These are phyloP conservation scores for Papilio glaucus DNA, from an alignment of 1,140 invertebrate species.

Conservation along the genomic window DNA sequence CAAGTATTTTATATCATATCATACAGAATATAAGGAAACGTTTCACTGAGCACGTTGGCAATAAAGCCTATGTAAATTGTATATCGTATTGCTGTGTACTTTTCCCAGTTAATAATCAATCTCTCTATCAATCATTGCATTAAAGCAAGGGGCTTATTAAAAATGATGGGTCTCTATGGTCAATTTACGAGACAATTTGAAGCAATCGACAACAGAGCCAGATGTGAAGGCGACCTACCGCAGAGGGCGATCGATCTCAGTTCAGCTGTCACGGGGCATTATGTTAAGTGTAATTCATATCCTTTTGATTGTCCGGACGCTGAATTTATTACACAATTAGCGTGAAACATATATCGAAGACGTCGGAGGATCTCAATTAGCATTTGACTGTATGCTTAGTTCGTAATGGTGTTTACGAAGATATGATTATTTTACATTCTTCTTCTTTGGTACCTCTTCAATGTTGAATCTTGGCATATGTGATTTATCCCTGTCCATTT, in stretches of 20 bases:
- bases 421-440: not conserved
- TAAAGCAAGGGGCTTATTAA: slow-evolving; percentile 14
- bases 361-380: not conserved
- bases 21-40: too few relatives aligned
- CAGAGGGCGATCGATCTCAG: slow-evolving; percentile 15
- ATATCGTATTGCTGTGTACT: not conserved
- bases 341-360: not conserved
- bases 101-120: not conserved
- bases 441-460: too few relatives aligned
- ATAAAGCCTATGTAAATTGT: too few relatives aligned
- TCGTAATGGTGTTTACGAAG: not conserved
- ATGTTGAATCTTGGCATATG: too few relatives aligned
- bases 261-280: slow-evolving; percentile 21
- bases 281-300: slow-evolving; percentile 31
- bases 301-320: slow-evolving; percentile 6
- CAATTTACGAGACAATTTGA: slow-evolving; percentile 33
- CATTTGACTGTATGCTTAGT: not conserved
- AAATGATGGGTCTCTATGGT: slow-evolving; percentile 3
- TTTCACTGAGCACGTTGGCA: too few relatives aligned
- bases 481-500: too few relatives aligned
- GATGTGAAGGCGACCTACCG: not conserved
- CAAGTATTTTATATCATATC: too few relatives aligned
- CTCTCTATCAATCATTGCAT: not conserved
- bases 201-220: slow-evolving; percentile 21
- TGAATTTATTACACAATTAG: not conserved